phyloP scores from a whole-genome alignment of 2,797 vertebrate species.

The Myripristis murdjan region DNA sequence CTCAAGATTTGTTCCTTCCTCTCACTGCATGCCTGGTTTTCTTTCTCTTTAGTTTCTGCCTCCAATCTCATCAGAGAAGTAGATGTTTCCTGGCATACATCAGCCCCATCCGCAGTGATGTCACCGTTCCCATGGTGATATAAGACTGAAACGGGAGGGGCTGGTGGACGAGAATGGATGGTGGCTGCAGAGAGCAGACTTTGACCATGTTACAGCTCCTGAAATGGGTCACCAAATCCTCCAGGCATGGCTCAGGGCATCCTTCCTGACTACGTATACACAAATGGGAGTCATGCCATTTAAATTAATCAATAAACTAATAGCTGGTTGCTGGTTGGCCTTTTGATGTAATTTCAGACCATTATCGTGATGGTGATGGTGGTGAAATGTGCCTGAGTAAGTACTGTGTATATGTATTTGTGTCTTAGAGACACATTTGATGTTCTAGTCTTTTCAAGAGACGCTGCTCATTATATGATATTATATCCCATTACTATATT shows the following conservation, averaged over 20 bases:
- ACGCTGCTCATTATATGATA: no score
- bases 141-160: constrained; percentile 3
- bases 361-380: constrained; percentile 9
- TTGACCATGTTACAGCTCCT: constrained; percentile 57
- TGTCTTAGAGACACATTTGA: no score
- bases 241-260: constrained; percentile 23
- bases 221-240: constrained; percentile 73
- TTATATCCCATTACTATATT: no score
- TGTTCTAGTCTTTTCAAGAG: no score
- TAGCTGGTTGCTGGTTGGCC: constrained; percentile 33
- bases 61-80: constrained; percentile 22
- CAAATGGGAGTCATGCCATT: constrained; percentile 58
- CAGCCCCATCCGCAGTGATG: constrained; percentile 48
- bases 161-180: constrained; percentile 28
- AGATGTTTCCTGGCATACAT: constrained; percentile 39
- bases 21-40: not conserved
- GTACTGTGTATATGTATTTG: not conserved
- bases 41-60: constrained; percentile 16
- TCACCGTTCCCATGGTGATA: constrained; percentile 71
- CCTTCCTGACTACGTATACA: constrained; percentile 28
- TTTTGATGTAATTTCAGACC: constrained; percentile 23
- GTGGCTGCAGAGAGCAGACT: constrained; percentile 40
- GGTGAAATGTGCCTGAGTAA: not conserved
- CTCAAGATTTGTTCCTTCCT: not conserved
- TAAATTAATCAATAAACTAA: constrained; percentile 66